Base-by-base conservation (phyloP, 2,888 invertebrate genomes). In the Leucozona laternaria region DNA sequence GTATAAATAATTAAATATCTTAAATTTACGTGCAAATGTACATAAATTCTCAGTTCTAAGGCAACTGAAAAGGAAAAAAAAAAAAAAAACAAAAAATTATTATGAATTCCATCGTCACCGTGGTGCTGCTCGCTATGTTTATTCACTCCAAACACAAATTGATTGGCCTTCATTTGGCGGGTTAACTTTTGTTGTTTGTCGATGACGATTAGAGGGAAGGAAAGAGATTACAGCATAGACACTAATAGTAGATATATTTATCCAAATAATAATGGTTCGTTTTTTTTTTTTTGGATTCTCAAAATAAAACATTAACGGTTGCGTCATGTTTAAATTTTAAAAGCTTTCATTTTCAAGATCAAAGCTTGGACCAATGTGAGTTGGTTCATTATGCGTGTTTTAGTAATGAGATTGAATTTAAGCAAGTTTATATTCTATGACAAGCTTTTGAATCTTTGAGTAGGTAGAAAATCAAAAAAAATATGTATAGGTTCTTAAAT, bases 121-220 rank as follows among this genome's bases (percentile, higher is more conserved):
- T 62, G 80, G 50, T 78, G 43, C 20, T 50, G 66, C 71, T 66
- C 53, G 53, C n/a, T 68, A 71, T 85, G 80, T 77, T 80, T 85
- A 68, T 76, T 48, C 22, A 71, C 48, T 70, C 70, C 48, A 79
- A 79, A 79, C 28, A 73, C 62, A 68, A 72, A 77, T 85, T 73
- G 77, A 85, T 81, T 85, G 68, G 72, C 85, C 85, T 85, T 85
- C 80, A 72, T 53, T 50, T 77, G 62, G 20, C 43, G 79, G 62
- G 50, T 11, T 34, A 10, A 31, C n/a, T 68, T 53, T 20, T 62
- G n/a, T 60, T 15, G n/a, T 60, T 15, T 71, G 48, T 3, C 55
- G 15, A 40, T 40, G 60, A 37, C 37, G 40, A 22, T 17, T 13
- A 70, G n/a, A 60, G 20, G 10, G 34, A 7, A 17, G 17, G 6